A percentile compares a stretch with the other conserved stretches of the same genome.
Evolutionary conservation across 1,140 invertebrate species (phyloP).

Genomic region (Euwallacea similis): DNA sequence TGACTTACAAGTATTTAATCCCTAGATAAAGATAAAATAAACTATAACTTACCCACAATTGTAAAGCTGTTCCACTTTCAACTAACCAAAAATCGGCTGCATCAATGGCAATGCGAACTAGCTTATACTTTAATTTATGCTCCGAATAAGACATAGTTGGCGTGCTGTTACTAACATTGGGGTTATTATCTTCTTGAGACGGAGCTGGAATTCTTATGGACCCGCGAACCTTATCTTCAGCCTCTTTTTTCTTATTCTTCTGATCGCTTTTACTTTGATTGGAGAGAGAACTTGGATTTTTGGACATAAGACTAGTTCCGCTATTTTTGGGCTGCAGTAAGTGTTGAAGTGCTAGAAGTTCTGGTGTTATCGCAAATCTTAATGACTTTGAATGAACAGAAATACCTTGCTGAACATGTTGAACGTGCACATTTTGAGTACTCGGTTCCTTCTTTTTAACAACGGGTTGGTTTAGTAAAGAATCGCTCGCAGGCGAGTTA

Average conservation of each 20-base stretch:
- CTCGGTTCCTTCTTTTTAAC: conserved; percentile 42
- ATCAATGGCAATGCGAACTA: conserved; percentile 90
- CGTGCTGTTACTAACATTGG: not conserved
- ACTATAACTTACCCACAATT: conserved; percentile 70
- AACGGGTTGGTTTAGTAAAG: conserved; percentile 42
- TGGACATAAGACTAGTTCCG: conserved; percentile 31
- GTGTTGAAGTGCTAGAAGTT: conserved; percentile 47
- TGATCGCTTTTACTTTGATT: conserved; percentile 25
- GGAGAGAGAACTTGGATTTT: conserved; percentile 12
- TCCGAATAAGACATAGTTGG: conserved; percentile 23
- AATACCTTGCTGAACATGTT: conserved; percentile 43
- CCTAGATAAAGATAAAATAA: not conserved
- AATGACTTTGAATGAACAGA: not conserved
- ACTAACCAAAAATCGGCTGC: conserved; percentile 88
- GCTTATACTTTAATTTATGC: conserved; percentile 84
- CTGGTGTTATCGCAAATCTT: not conserved
- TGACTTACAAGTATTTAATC: too few species aligned
- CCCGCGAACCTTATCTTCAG: conserved; percentile 26
- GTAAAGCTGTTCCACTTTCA: conserved; percentile 83
- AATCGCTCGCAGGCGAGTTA: conserved; percentile 62
- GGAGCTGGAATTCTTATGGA: conserved; percentile 22
- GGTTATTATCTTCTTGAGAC: conserved; percentile 10
- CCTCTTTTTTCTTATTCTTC: conserved; percentile 34
- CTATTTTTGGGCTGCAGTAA: conserved; percentile 42
- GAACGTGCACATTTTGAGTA: conserved; percentile 41